Conservation (phyloP, 2,888 invertebrate species). For the Patella pellucida region DNA sequence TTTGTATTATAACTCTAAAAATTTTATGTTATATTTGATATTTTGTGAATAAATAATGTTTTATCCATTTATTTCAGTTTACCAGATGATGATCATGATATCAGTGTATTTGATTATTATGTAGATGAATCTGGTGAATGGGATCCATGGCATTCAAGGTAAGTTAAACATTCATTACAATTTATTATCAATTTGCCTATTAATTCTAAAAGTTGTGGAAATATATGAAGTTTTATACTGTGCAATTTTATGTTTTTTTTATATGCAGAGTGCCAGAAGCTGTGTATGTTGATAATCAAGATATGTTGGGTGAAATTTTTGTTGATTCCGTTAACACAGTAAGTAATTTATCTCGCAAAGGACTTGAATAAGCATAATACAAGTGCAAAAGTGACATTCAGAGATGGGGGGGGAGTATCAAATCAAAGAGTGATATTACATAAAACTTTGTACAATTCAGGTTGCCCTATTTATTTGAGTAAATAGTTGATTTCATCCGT, state of each 20-base stretch:
- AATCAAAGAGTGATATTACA: too few relatives aligned
- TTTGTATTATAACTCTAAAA: too few relatives aligned
- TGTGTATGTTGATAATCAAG: constrained; percentile 63
- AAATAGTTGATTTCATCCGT: too few relatives aligned
- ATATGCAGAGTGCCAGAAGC: constrained; percentile 64
- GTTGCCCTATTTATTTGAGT: too few relatives aligned
- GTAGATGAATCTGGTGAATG: constrained; percentile 72
- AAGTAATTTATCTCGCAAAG: constrained; percentile 34
- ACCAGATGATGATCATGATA: constrained; percentile 71
- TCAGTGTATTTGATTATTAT: constrained; percentile 71
- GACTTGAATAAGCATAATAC: background rate
- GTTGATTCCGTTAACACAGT: constrained; percentile 70
- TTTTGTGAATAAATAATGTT: too few relatives aligned
- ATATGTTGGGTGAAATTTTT: constrained; percentile 68
- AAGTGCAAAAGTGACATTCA: too few relatives aligned
- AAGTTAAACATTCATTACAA: background rate
- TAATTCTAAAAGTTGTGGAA: too few relatives aligned
- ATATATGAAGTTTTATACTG: background rate
- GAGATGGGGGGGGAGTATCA: too few relatives aligned
- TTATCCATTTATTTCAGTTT: constrained; percentile 46
- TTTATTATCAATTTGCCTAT: background rate
- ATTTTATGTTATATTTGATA: too few relatives aligned
- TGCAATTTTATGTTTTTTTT: background rate
- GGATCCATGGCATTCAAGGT: constrained; percentile 71
- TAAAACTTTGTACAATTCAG: too few relatives aligned